Evolutionary conservation across 2,888 invertebrate genomes (phyloP).

Genomic region (Clivina fossor): DNA sequence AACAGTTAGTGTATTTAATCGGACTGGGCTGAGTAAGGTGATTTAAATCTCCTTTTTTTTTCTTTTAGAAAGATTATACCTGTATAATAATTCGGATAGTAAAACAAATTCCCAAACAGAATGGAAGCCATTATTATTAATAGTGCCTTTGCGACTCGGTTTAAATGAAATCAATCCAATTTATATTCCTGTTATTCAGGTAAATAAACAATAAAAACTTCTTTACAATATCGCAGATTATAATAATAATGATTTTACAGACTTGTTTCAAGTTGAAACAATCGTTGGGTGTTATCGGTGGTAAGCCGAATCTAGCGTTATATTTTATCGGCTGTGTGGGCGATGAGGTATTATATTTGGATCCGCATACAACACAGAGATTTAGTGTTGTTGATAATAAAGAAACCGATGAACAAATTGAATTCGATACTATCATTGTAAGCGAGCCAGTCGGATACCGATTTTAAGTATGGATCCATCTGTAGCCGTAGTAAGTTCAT

Average conservation of each 20-base stretch:
- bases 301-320: slow-evolving; percentile 97
- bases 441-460: slow-evolving; percentile 83
- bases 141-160: slow-evolving; percentile 89
- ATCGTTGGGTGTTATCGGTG: slow-evolving; percentile 94
- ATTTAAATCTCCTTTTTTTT: too few species aligned
- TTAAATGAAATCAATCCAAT: slow-evolving; percentile 92
- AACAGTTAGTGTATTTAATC: too few species aligned
- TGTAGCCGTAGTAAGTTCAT: slow-evolving; percentile 83
- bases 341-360: slow-evolving; percentile 89
- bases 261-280: slow-evolving; percentile 73
- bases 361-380: slow-evolving; percentile 91
- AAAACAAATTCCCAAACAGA: too few species aligned
- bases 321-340: slow-evolving; percentile 96
- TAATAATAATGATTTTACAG: slow-evolving; percentile 58
- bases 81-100: not conserved
- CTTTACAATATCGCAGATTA: not conserved
- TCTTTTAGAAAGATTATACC: too few species aligned
- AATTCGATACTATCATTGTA: slow-evolving; percentile 84
- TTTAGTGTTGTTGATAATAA: slow-evolving; percentile 76
- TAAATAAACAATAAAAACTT: slow-evolving; percentile 48
- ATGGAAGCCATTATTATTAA: slow-evolving; percentile 85
- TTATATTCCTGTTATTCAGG: slow-evolving; percentile 88
- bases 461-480: slow-evolving; percentile 92
- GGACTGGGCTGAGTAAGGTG: too few species aligned
- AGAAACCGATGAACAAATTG: slow-evolving; percentile 72